phyloP scores from a whole-genome alignment of 1,140 invertebrate species.

The Drosophila tani region DNA sequence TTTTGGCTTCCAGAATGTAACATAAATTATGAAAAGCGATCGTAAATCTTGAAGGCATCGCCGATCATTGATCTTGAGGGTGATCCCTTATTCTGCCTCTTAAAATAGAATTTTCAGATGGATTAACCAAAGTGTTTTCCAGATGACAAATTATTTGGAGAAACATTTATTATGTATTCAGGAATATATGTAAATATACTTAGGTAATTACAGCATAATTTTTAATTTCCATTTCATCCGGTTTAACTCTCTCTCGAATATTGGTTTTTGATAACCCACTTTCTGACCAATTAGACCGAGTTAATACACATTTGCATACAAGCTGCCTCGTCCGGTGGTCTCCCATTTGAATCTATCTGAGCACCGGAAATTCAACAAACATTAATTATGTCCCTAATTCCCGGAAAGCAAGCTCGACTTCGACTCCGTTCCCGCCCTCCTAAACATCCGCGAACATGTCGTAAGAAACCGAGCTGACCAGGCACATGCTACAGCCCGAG shows the following conservation, averaged over 20 bases:
- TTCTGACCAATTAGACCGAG: neutral
- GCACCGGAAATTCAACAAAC: slow-evolving; percentile 54
- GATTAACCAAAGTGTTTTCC: slow-evolving; percentile 10
- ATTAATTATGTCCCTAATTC: slow-evolving; percentile 69
- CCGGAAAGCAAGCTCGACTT: slow-evolving; percentile 48
- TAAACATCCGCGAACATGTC: slow-evolving; percentile 4
- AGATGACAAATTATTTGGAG: neutral
- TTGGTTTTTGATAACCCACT: neutral
- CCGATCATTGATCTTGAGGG: slow-evolving; percentile 51
- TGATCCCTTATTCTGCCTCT: slow-evolving; percentile 12
- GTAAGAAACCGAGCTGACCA: slow-evolving; percentile 19
- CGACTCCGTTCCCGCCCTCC: neutral
- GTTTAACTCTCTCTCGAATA: neutral
- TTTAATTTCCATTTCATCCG: neutral
- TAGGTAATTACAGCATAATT: neutral
- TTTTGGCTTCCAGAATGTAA: slow-evolving; percentile 12
- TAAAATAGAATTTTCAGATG: slow-evolving; percentile 21
- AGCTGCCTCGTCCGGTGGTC: neutral
- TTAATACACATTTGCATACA: slow-evolving; percentile 22
- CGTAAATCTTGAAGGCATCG: slow-evolving; percentile 64
- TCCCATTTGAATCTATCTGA: slow-evolving; percentile 1
- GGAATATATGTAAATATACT: neutral
- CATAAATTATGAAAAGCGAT: slow-evolving; percentile 65
- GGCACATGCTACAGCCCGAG: slow-evolving; percentile 50
- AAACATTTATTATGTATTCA: neutral